Percentiles rank a stretch among this genome's conserved stretches.
Evolutionary conservation across 2,888 invertebrate genomes (phyloP).

Genomic region (Teinopalpus imperialis): DNA sequence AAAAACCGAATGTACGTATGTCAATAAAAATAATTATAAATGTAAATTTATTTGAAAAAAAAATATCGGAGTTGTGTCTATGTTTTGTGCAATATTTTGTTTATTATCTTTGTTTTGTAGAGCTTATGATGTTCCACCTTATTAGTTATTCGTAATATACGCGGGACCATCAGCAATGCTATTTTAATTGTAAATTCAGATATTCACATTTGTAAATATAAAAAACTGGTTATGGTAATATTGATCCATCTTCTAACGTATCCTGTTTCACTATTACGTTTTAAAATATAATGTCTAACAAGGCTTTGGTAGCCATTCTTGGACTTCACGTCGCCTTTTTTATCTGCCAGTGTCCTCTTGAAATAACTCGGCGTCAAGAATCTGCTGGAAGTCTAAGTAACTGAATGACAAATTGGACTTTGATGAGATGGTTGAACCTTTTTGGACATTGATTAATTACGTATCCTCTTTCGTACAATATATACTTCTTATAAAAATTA

Average conservation of each 20-base stretch:
- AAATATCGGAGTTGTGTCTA: too few species aligned
- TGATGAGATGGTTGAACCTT: slow-evolving; percentile 5
- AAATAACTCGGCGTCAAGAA: slow-evolving; percentile 4
- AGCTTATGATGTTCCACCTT: neutral
- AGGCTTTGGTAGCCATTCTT: slow-evolving; percentile 1
- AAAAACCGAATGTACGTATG: too few species aligned
- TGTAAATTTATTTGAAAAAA: too few species aligned
- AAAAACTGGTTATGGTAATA: slow-evolving; percentile 22
- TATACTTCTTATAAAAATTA: neutral
- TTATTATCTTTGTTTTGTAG: neutral
- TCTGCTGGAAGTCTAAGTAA: slow-evolving; percentile 10
- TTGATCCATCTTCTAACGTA: slow-evolving; percentile 9
- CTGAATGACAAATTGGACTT: slow-evolving; percentile 11
- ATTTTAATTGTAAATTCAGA: slow-evolving; percentile 15
- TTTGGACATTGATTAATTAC: slow-evolving; percentile 12
- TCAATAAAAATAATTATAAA: too few species aligned
- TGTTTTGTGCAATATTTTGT: neutral
- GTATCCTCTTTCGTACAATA: neutral
- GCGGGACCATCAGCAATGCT: neutral
- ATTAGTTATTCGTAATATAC: neutral
- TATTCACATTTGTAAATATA: slow-evolving; percentile 9
- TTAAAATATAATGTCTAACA: slow-evolving; percentile 10
- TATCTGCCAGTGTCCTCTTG: neutral
- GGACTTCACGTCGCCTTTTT: slow-evolving; percentile 5
- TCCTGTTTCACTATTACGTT: slow-evolving; percentile 16